Evolutionary conservation across 2,888 invertebrate genomes (phyloP), one percentile per base, ranked within the genome.

Genomic region (Rhagium mordax): DNA sequence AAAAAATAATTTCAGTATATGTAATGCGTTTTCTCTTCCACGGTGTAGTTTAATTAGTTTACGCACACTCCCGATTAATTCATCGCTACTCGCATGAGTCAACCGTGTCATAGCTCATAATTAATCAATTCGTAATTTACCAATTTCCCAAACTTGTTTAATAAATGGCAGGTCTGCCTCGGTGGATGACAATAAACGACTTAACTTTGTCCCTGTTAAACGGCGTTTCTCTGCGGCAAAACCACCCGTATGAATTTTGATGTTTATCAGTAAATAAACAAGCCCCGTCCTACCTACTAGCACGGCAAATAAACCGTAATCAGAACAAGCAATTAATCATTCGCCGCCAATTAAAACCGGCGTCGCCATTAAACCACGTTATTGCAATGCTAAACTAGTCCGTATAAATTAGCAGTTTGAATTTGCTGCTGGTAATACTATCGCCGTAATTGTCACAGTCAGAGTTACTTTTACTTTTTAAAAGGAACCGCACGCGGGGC

Each of bases 391-490:
- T 41, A 15, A 21, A 64, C 27, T 70, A 33, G 62, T 62, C n/a
- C 41, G 51, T 21, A 48, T 70, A 16, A 64, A 62, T 62, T 51
- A 59, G 16, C 57, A 62, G 47, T 48, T 16, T 24, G 48, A 41
- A 59, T 59, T 49, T 59, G 20, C 47, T 3, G 27, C 41, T 57
- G 41, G 41, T 41, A n/a, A 57, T 57, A 67, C 8, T 62, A 48
- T 41, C 41, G 41, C 41, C 10, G n/a, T 41, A 41, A 41, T 41
- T 59, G 57, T 51, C 21, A 49, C 68, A 57, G 68, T 72, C 61
- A 53, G 68, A 69, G 53, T 41, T 62, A 72, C 72, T 72, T 68
- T 72, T 72, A 72, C 72, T 72, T 72, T 72, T 72, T 68, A 72
- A 72, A 72, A 68, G 72, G 67, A 71, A 53, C 53, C 15, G 1